phyloP scores from a whole-genome alignment of 1,140 invertebrate genomes.

The Proctacanthus coquilletti region DNA sequence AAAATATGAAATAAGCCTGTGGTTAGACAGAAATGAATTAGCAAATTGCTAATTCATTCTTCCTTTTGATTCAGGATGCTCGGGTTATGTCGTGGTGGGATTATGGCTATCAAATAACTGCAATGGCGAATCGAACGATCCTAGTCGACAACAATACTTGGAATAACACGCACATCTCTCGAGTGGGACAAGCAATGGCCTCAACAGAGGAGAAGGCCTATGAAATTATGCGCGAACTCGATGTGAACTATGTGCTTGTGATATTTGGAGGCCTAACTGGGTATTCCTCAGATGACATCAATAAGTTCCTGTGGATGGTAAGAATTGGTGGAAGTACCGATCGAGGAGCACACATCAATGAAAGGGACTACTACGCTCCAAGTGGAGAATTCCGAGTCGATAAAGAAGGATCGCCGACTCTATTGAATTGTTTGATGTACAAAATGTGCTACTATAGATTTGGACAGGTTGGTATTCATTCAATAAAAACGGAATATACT shows the following conservation, averaged over 20 bases:
- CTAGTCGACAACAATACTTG: constrained; percentile 99
- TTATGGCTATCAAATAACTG: constrained; percentile 98
- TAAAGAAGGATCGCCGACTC: constrained; percentile 67
- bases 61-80: constrained; percentile 63
- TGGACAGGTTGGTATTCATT: too few relatives aligned
- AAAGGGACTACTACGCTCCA: constrained; percentile 90
- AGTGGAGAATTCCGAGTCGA: constrained; percentile 90
- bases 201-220: constrained; percentile 92
- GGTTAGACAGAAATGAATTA: too few relatives aligned
- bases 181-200: constrained; percentile 95
- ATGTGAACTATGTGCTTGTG: constrained; percentile 95
- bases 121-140: constrained; percentile 96
- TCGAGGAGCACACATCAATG: constrained; percentile 84
- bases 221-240: constrained; percentile 92
- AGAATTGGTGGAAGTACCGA: constrained; percentile 94
- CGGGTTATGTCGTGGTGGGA: constrained; percentile 99
- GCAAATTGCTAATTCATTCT: neutral
- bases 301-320: constrained; percentile 99
- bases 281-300: constrained; percentile 97
- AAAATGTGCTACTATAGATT: constrained; percentile 95
- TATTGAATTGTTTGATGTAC: constrained; percentile 91
- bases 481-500: neutral
- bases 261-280: constrained; percentile 96
- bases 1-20: neutral
- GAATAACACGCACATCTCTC: constrained; percentile 97